These are phyloP conservation scores for Pheosia gnoma DNA, from an alignment of 2,888 invertebrate genomes.

Conservation along the genomic window DNA sequence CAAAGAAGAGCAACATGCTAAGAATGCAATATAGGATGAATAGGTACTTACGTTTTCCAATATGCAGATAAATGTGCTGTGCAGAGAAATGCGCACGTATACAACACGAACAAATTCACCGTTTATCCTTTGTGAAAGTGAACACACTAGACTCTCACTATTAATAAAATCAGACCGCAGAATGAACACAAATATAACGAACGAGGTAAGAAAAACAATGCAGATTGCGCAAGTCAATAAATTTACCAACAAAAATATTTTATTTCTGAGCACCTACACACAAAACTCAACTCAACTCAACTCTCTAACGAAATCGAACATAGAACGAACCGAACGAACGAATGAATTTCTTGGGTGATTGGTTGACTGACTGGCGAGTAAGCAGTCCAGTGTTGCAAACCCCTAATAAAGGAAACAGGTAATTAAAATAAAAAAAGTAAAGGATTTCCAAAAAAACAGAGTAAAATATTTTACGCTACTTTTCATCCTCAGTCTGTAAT, in stretches of 20 bases:
- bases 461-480: too few relatives aligned
- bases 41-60: slow-evolving; percentile 53
- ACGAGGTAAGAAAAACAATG: slow-evolving; percentile 31
- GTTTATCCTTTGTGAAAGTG: slow-evolving; percentile 75
- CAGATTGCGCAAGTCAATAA: slow-evolving; percentile 46
- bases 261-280: slow-evolving; percentile 42
- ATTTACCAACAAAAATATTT: slow-evolving; percentile 53
- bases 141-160: slow-evolving; percentile 48
- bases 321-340: slow-evolving; percentile 21
- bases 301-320: background rate
- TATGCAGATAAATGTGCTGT: slow-evolving; percentile 23
- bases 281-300: slow-evolving; percentile 28
- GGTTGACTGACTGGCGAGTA: too few relatives aligned
- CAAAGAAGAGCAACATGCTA: too few relatives aligned
- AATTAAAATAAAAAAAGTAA: too few relatives aligned
- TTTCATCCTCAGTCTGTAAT: too few relatives aligned
- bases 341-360: background rate
- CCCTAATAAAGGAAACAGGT: too few relatives aligned
- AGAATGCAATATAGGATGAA: too few relatives aligned
- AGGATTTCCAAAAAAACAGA: too few relatives aligned
- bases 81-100: slow-evolving; percentile 53
- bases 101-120: slow-evolving; percentile 47
- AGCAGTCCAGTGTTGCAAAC: too few relatives aligned
- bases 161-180: slow-evolving; percentile 16
- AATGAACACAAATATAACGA: slow-evolving; percentile 23